These are phyloP conservation scores for Dolichomitus sp. DNA, from an alignment of 2,888 invertebrate genomes.

Conservation along the genomic window DNA sequence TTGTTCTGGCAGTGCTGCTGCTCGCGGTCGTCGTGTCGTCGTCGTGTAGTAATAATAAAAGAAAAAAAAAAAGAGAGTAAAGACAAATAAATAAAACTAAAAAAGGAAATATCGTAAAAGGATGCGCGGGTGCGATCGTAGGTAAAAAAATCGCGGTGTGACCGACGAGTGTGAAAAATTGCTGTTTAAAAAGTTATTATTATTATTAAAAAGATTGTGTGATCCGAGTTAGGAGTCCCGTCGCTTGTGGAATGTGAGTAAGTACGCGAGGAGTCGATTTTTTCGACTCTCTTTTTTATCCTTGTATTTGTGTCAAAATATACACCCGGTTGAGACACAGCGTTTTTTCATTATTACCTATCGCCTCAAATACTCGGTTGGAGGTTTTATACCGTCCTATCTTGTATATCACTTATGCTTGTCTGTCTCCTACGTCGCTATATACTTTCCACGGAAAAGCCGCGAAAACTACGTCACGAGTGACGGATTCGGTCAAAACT, in stretches of 20 bases:
- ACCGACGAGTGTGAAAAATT: slow-evolving; percentile 57
- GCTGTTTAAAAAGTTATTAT: too few species aligned
- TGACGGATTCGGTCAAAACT: slow-evolving; percentile 85
- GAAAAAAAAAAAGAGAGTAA: slow-evolving; percentile 23
- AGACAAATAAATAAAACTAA: slow-evolving; percentile 56
- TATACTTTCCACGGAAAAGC: slow-evolving; percentile 75
- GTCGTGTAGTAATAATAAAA: slow-evolving; percentile 32
- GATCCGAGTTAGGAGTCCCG: slow-evolving; percentile 62
- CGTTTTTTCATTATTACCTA: slow-evolving; percentile 24
- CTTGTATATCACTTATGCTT: neutral
- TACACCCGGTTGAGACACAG: slow-evolving; percentile 14
- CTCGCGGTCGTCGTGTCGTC: slow-evolving; percentile 62
- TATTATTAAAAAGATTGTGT: slow-evolving; percentile 39
- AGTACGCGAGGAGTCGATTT: slow-evolving; percentile 68
- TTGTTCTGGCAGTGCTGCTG: slow-evolving; percentile 59
- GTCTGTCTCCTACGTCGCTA: neutral
- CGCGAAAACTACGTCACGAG: slow-evolving; percentile 85
- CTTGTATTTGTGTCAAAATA: slow-evolving; percentile 42
- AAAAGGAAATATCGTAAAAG: slow-evolving; percentile 41
- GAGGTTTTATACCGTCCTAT: neutral
- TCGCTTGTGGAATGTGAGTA: slow-evolving; percentile 77
- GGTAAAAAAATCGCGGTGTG: slow-evolving; percentile 54
- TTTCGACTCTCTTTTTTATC: slow-evolving; percentile 10
- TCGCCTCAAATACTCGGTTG: neutral
- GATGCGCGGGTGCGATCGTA: slow-evolving; percentile 68